These are phyloP conservation scores for Noctua janthe DNA, from an alignment of 2,888 invertebrate genomes.

Conservation along the genomic window DNA sequence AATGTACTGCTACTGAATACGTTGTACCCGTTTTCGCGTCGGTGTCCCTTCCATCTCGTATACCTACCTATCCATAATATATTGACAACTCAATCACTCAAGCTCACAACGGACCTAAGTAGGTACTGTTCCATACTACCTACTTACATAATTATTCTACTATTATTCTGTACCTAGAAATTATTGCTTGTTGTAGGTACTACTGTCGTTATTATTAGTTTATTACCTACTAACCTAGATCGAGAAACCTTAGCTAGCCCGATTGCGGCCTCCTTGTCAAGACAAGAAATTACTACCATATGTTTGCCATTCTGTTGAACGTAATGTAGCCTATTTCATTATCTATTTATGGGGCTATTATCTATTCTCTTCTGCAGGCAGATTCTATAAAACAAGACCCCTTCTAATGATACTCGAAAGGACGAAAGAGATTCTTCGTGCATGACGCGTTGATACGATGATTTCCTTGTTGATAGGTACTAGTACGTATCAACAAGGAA, in stretches of 20 bases:
- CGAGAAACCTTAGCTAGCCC: conserved; percentile 21
- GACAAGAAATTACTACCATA: conserved; percentile 13
- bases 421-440: background rate
- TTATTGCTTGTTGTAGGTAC: background rate
- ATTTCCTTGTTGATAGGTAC: no score
- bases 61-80: no score
- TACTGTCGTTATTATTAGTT: background rate
- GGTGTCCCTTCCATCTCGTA: no score
- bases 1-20: no score
- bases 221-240: background rate
- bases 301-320: background rate
- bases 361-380: background rate
- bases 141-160: background rate
- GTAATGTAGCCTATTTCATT: background rate
- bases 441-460: background rate
- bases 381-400: background rate
- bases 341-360: background rate
- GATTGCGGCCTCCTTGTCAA: conserved; percentile 21
- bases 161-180: background rate
- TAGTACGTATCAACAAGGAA: no score
- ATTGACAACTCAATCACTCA: background rate
- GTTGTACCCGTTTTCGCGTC: no score
- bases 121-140: no score
- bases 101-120: no score
- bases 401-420: background rate